Conservation (phyloP, 2,888 invertebrate genomes). For the Pyrrhosoma nymphula region DNA sequence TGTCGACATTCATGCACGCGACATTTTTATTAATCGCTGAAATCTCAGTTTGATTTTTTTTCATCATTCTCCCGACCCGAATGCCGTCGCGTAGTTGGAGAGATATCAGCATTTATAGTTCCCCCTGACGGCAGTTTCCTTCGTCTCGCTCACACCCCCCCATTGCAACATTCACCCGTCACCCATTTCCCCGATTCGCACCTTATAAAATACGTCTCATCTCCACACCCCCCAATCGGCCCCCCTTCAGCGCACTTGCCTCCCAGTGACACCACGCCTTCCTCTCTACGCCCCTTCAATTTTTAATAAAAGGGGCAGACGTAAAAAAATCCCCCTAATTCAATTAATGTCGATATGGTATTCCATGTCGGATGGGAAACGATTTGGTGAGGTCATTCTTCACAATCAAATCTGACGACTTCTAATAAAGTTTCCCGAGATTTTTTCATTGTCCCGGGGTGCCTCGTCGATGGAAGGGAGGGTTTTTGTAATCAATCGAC, state of each 20-base stretch:
- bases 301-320: not conserved
- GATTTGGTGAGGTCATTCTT: slow-evolving; percentile 8
- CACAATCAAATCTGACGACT: slow-evolving; percentile 27
- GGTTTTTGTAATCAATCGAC: not conserved
- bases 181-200: not conserved
- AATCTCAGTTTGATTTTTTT: not conserved
- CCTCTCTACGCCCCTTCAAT: not conserved
- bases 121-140: not conserved
- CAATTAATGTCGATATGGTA: slow-evolving; percentile 35
- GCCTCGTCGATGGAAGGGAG: not conserved
- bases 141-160: not conserved
- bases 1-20: not conserved
- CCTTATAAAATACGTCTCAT: not conserved
- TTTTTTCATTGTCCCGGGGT: not conserved
- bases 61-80: not conserved
- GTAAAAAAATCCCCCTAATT: slow-evolving; percentile 23
- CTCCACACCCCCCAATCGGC: not conserved
- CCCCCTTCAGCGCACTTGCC: not conserved
- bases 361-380: slow-evolving; percentile 7
- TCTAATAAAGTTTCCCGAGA: slow-evolving; percentile 9
- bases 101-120: not conserved
- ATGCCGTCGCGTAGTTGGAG: not conserved
- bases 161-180: not conserved
- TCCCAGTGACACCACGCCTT: not conserved
- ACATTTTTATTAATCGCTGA: not conserved